phyloP scores from a whole-genome alignment of 2,888 invertebrate species.

The Masnerella sp. region DNA sequence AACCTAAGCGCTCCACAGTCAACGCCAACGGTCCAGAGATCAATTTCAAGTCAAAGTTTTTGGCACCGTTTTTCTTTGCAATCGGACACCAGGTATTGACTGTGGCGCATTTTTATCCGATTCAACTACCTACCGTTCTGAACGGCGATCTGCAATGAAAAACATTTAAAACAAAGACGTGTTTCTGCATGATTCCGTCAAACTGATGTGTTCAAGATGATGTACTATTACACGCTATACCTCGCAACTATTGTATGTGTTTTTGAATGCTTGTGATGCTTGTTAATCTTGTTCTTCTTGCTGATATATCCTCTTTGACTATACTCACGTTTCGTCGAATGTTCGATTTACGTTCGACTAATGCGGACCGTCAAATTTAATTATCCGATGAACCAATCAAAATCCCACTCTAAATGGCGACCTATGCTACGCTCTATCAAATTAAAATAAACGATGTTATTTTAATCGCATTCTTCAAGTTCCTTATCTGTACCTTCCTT shows the following conservation, averaged over 20 bases:
- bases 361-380: constrained; percentile 41
- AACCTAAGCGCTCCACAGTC: too few relatives aligned
- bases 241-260: constrained; percentile 66
- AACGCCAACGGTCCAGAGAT: too few relatives aligned
- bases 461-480: constrained; percentile 41
- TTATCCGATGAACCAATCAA: constrained; percentile 46
- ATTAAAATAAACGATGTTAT: constrained; percentile 33
- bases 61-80: too few relatives aligned
- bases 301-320: constrained; percentile 65
- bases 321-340: constrained; percentile 68
- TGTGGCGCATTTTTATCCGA: constrained; percentile 11
- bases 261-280: constrained; percentile 62
- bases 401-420: constrained; percentile 46
- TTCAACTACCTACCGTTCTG: constrained; percentile 44
- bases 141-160: constrained; percentile 50
- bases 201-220: constrained; percentile 29
- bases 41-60: neutral
- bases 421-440: constrained; percentile 39
- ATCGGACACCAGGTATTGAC: constrained; percentile 5
- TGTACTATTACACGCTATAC: constrained; percentile 38
- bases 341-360: constrained; percentile 54
- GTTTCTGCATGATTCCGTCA: constrained; percentile 21
- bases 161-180: constrained; percentile 28
- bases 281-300: constrained; percentile 63
- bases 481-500: neutral